These are phyloP conservation scores for Cerceris ruficornis DNA, from an alignment of 2,888 invertebrate species.

Conservation along the genomic window DNA sequence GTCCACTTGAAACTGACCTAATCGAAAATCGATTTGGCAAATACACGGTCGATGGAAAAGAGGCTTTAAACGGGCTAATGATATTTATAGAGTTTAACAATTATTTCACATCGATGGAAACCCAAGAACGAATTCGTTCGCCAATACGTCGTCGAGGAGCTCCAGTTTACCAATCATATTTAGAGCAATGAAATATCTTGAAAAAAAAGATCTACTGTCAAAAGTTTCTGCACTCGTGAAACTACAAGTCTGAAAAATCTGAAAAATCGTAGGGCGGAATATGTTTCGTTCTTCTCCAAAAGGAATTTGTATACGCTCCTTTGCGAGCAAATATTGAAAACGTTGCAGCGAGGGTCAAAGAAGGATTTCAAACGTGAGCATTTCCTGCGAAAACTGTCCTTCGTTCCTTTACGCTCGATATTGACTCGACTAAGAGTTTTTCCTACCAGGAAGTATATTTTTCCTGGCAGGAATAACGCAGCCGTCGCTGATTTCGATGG, in stretches of 20 bases:
- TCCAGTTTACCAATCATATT: too few species aligned
- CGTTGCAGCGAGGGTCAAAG: neutral
- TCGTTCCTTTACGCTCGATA: neutral
- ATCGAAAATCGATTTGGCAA: neutral
- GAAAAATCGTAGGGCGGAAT: too few species aligned
- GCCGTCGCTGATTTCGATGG: neutral
- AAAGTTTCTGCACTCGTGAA: too few species aligned
- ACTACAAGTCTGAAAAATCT: too few species aligned
- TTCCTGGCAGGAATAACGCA: neutral
- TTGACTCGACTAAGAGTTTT: conserved; percentile 1
- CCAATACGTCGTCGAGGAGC: too few species aligned
- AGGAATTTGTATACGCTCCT: too few species aligned
- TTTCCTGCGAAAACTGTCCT: neutral
- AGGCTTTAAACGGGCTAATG: neutral
- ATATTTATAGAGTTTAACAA: neutral
- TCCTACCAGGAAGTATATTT: neutral
- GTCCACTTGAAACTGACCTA: too few species aligned
- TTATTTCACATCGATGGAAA: neutral
- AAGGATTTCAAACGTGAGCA: neutral
- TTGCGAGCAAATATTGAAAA: too few species aligned
- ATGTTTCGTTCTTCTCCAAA: too few species aligned
- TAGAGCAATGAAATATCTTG: too few species aligned
- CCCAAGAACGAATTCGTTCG: neutral
- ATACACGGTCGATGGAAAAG: neutral
- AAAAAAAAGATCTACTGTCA: too few species aligned